Percentiles rank a stretch among this genome's conserved stretches.
These are phyloP conservation scores for Mionectes olivaceus DNA, from an alignment of 2,797 vertebrate species.

Conservation along the genomic window DNA sequence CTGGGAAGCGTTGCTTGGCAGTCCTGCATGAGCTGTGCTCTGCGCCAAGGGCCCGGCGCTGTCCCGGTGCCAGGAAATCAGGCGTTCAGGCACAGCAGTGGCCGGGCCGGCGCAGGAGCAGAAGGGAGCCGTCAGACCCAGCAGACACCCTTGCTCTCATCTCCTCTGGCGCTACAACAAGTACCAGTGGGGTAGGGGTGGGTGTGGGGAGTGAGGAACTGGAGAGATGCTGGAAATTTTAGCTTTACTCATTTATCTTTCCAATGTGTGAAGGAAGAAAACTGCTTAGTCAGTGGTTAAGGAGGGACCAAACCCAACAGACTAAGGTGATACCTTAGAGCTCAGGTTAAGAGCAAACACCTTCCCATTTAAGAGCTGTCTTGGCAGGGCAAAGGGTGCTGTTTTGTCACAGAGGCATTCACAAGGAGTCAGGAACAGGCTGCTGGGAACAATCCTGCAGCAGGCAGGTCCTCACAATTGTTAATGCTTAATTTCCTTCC, in stretches of 20 bases:
- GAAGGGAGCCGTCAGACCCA: constrained; percentile 54
- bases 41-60: not conserved
- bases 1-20: constrained; percentile 52
- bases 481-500: not conserved
- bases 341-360: not conserved
- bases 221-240: not conserved
- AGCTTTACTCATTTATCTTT: not conserved
- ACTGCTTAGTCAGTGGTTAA: not conserved
- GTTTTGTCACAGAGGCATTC: not conserved
- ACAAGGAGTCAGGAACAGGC: not conserved
- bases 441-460: not conserved
- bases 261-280: not conserved
- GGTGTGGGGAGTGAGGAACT: not conserved
- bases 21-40: not conserved
- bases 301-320: not conserved
- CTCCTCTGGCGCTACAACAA: not conserved
- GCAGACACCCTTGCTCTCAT: not conserved
- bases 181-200: not conserved
- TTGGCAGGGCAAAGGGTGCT: not conserved
- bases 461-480: not conserved
- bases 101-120: constrained; percentile 38
- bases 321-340: not conserved
- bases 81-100: constrained; percentile 28
- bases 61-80: constrained; percentile 57
- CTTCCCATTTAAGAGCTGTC: not conserved